A percentile compares a stretch with the other conserved stretches of the same genome.
phyloP scores from a whole-genome alignment of 2,113 vertebrate genomes.

The Myocastor coypus region DNA sequence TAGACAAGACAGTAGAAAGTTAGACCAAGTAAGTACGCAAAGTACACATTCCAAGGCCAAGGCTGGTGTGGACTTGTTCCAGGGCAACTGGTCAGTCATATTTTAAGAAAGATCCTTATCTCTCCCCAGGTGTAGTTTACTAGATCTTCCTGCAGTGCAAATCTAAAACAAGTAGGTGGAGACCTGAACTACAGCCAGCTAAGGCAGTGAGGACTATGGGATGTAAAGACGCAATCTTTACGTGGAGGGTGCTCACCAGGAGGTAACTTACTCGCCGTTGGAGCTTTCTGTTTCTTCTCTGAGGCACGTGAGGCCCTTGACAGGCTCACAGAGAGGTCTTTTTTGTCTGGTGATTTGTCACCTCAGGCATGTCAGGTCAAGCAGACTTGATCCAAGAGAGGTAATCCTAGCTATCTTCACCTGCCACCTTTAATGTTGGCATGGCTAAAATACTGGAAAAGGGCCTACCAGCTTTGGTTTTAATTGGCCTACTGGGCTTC shows the following conservation, averaged over 20 bases:
- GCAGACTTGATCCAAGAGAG: not conserved
- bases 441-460: not conserved
- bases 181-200: not conserved
- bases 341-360: not conserved
- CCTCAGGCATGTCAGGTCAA: not conserved
- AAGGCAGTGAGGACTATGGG: not conserved
- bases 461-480: not conserved
- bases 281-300: not conserved
- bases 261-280: not conserved
- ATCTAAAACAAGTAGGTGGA: not conserved
- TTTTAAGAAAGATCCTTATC: not conserved
- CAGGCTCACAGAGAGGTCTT: not conserved
- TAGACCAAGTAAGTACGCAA: not conserved
- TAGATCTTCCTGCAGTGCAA: not conserved
- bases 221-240: not conserved
- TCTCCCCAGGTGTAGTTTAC: not conserved
- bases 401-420: not conserved
- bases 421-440: not conserved
- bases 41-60: not conserved
- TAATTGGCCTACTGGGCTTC: not conserved
- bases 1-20: not conserved
- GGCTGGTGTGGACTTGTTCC: not conserved
- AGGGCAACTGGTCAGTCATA: not conserved
- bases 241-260: not conserved
- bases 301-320: not conserved